Conservation (phyloP, 2,888 invertebrate genomes). For the Cosmorhoe ocellata region DNA sequence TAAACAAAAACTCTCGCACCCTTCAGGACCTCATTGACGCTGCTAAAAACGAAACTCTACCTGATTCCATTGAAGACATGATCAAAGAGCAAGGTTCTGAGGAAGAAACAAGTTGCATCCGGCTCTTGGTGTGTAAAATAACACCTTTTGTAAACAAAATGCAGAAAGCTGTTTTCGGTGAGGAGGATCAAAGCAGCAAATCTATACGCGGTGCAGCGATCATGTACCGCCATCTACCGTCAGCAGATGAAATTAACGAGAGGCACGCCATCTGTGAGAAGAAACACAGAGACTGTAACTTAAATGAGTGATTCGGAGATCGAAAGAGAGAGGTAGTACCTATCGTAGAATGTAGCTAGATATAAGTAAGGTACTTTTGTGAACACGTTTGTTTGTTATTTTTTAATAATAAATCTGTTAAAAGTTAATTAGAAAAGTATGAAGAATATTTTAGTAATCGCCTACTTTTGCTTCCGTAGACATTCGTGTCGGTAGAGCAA, state of each 20-base stretch:
- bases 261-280: slow-evolving; percentile 85
- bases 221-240: slow-evolving; percentile 85
- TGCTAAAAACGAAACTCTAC: slow-evolving; percentile 84
- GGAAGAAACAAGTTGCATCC: slow-evolving; percentile 86
- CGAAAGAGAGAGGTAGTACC: slow-evolving; percentile 10
- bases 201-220: slow-evolving; percentile 58
- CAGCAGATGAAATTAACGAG: slow-evolving; percentile 80
- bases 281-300: slow-evolving; percentile 77
- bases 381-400: background rate
- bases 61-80: slow-evolving; percentile 83
- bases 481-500: background rate
- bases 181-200: slow-evolving; percentile 50
- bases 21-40: slow-evolving; percentile 82
- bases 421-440: background rate
- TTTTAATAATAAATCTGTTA: background rate
- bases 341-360: too few species aligned
- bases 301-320: slow-evolving; percentile 51
- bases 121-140: slow-evolving; percentile 88
- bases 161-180: slow-evolving; percentile 85
- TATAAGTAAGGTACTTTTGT: too few species aligned
- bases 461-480: slow-evolving; percentile 12
- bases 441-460: background rate
- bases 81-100: slow-evolving; percentile 79
- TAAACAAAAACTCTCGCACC: slow-evolving; percentile 82
- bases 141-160: slow-evolving; percentile 89